phyloP scores from a whole-genome alignment of 2,113 vertebrate genomes.

The Rhinolophus sinicus region DNA sequence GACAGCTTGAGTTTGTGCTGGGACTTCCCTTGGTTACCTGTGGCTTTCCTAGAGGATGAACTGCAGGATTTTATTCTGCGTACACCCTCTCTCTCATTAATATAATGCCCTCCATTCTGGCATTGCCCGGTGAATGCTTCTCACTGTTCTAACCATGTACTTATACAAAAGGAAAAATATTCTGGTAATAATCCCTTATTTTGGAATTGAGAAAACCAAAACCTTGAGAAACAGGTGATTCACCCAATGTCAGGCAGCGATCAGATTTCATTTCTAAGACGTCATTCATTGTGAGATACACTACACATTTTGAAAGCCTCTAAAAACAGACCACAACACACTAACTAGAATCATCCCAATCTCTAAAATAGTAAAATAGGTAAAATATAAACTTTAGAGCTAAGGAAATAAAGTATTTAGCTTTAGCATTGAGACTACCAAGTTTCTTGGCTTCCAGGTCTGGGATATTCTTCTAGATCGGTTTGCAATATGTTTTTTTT shows the following conservation, averaged over 20 bases:
- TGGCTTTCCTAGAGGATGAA: background rate
- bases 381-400: background rate
- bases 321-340: background rate
- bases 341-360: background rate
- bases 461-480: background rate
- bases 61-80: background rate
- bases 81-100: background rate
- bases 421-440: background rate
- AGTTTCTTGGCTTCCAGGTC: background rate
- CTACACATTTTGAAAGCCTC: background rate
- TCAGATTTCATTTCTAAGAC: constrained; percentile 34
- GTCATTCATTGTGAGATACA: background rate
- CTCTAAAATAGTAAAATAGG: background rate
- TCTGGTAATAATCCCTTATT: background rate
- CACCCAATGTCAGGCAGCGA: background rate
- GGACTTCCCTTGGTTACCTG: background rate
- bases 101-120: background rate
- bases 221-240: background rate
- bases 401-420: background rate
- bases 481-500: background rate
- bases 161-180: constrained; percentile 4
- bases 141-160: background rate
- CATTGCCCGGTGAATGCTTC: background rate
- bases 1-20: background rate
- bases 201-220: background rate